phyloP scores from a whole-genome alignment of 1,140 invertebrate genomes.

The Calephelis virginiensis region DNA sequence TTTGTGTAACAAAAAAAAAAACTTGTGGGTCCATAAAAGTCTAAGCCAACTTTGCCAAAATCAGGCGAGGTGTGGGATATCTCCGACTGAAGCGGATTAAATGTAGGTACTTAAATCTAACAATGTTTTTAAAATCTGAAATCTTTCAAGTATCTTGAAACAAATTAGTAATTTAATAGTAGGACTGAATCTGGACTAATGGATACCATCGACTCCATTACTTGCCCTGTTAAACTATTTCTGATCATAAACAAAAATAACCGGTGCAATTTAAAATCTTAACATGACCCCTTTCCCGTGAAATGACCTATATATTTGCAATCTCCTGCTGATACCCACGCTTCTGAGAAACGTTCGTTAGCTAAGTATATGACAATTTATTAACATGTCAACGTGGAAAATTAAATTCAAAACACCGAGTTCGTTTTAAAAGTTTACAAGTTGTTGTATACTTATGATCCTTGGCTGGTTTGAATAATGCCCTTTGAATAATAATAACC shows the following conservation, averaged over 20 bases:
- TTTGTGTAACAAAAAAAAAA: no score
- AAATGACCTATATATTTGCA: slow-evolving; percentile 52
- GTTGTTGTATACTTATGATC: no score
- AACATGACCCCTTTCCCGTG: slow-evolving; percentile 41
- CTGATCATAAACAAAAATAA: slow-evolving; percentile 39
- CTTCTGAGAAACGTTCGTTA: slow-evolving; percentile 62
- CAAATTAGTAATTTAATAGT: neutral
- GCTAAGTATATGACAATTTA: slow-evolving; percentile 58
- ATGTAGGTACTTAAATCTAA: no score
- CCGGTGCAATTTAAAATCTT: slow-evolving; percentile 36
- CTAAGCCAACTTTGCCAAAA: no score
- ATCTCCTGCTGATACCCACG: slow-evolving; percentile 44
- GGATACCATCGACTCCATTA: slow-evolving; percentile 25
- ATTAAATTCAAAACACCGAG: slow-evolving; percentile 1
- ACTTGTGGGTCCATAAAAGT: no score
- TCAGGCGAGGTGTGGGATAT: no score
- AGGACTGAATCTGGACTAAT: slow-evolving; percentile 21
- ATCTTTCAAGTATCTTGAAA: neutral
- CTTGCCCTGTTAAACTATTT: slow-evolving; percentile 41
- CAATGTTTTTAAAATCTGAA: neutral
- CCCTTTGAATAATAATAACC: no score
- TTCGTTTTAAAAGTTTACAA: neutral
- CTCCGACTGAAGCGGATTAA: no score
- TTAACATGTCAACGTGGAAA: slow-evolving; percentile 39
- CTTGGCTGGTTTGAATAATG: no score